These are phyloP conservation scores for Jaculus jaculus DNA, from an alignment of 2,113 vertebrate species.

Conservation along the genomic window DNA sequence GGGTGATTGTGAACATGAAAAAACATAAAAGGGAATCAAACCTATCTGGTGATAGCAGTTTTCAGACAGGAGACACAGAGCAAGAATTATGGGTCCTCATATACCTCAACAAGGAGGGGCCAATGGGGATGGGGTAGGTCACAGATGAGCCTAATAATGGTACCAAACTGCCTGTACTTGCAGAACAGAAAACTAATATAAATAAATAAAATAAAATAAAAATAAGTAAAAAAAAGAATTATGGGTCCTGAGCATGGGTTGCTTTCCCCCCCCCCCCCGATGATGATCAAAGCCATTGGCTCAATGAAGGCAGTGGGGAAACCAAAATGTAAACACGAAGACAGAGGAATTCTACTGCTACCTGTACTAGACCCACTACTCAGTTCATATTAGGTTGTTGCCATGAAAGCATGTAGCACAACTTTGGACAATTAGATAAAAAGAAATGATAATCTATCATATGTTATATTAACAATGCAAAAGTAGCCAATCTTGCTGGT, in stretches of 20 bases:
- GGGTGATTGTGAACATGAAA: not conserved
- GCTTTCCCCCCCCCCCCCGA: too few species aligned
- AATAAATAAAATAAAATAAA: too few species aligned
- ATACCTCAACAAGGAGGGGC: too few species aligned
- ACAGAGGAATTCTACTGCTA: not conserved
- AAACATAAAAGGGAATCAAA: not conserved
- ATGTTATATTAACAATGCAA: not conserved
- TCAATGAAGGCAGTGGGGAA: not conserved
- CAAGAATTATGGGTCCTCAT: not conserved
- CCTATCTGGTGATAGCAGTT: not conserved
- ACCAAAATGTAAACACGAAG: not conserved
- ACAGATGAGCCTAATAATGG: too few species aligned
- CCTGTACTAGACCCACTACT: not conserved
- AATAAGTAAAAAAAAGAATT: too few species aligned
- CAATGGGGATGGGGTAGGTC: too few species aligned
- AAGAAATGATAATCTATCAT: not conserved
- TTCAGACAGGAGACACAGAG: not conserved
- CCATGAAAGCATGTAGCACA: not conserved
- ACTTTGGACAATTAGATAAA: not conserved
- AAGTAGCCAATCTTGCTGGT: too few species aligned
- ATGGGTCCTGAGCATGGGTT: not conserved
- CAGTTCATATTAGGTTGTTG: not conserved
- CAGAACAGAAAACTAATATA: too few species aligned
- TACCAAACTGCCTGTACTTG: too few species aligned
- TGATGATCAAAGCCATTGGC: not conserved